Evolutionary conservation across 2,113 vertebrate genomes (phyloP).

Genomic region (Onychostruthus taczanowskii): DNA sequence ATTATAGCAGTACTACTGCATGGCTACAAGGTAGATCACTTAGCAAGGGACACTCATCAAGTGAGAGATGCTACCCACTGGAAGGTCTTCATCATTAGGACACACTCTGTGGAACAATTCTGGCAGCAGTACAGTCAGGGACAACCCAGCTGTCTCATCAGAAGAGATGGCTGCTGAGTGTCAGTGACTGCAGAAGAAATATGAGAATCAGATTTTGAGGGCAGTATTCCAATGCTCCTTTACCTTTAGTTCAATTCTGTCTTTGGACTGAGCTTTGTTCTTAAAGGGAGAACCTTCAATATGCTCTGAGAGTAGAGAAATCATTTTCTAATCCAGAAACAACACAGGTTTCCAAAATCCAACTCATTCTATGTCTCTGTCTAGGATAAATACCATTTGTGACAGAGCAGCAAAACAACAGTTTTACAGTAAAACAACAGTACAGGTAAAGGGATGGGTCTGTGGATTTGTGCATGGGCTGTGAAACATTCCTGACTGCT

Average conservation of each 20-base stretch:
- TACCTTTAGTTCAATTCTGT: background rate
- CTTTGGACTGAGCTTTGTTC: background rate
- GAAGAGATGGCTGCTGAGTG: background rate
- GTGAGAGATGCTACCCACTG: background rate
- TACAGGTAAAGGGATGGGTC: background rate
- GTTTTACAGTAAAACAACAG: background rate
- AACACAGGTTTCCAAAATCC: background rate
- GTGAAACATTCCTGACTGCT: background rate
- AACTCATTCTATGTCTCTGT: background rate
- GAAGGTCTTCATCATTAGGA: background rate
- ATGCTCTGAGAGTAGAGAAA: background rate
- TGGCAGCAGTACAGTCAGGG: background rate
- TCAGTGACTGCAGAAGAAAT: background rate
- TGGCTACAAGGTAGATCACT: background rate
- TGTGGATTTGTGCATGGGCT: background rate
- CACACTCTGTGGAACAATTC: background rate
- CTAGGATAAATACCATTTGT: background rate
- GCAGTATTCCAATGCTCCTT: background rate
- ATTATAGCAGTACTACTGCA: background rate
- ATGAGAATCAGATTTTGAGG: background rate
- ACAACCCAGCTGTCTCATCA: background rate
- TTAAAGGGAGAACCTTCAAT: background rate
- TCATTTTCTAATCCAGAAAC: background rate
- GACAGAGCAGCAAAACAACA: background rate
- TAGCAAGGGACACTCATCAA: background rate